A percentile compares a stretch with the other conserved stretches of the same genome.
Conservation (phyloP, 2,888 invertebrate genomes). For the Beris morrisii region DNA sequence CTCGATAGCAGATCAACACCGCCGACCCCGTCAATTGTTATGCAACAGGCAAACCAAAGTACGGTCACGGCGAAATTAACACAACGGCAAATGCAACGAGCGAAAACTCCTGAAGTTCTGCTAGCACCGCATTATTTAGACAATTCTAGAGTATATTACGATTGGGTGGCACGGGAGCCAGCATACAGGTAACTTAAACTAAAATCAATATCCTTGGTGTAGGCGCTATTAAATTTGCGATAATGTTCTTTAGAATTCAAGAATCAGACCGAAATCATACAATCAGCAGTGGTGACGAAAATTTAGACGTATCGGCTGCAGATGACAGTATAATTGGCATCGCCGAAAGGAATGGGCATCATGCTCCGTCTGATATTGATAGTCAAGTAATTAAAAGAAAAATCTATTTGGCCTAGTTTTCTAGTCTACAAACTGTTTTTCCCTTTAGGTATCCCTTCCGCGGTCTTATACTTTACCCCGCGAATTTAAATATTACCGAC, state of each 20-base stretch:
- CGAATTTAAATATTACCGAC: constrained; percentile 79
- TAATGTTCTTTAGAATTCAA: constrained; percentile 29
- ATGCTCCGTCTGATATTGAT: constrained; percentile 69
- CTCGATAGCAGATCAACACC: constrained; percentile 45
- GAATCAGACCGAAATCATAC: constrained; percentile 35
- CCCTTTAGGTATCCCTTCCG: constrained; percentile 74
- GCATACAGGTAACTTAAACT: constrained; percentile 35
- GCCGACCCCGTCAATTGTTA: constrained; percentile 41
- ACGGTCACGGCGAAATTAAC: constrained; percentile 39
- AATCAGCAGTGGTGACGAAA: constrained; percentile 44
- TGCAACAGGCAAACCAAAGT: constrained; percentile 40
- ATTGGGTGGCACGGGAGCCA: constrained; percentile 55
- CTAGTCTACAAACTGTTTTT: constrained; percentile 1
- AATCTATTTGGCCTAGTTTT: neutral
- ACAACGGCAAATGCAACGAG: constrained; percentile 58
- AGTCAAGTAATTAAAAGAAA: constrained; percentile 63
- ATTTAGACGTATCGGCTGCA: constrained; percentile 43
- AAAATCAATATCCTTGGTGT: neutral
- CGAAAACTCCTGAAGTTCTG: constrained; percentile 77
- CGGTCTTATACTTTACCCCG: constrained; percentile 82
- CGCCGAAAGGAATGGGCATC: constrained; percentile 40
- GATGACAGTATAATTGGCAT: constrained; percentile 43
- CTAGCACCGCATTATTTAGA: constrained; percentile 74
- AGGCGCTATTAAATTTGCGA: neutral
- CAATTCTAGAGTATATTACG: constrained; percentile 54